phyloP scores from a whole-genome alignment of 2,113 vertebrate genomes.

The Orientallactaga bullata region DNA sequence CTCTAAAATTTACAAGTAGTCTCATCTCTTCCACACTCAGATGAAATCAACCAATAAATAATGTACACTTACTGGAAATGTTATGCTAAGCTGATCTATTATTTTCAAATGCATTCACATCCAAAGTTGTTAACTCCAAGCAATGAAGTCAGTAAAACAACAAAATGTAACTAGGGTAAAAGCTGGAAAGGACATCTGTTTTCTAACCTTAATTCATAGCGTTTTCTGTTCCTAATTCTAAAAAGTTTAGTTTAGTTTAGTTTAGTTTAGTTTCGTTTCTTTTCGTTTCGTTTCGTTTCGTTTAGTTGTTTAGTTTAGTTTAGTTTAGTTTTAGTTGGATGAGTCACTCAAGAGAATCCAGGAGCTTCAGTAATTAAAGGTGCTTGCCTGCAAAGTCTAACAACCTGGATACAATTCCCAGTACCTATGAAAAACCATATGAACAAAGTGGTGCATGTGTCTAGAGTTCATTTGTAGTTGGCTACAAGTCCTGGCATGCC shows the following conservation, averaged over 20 bases:
- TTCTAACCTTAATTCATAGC: slow-evolving; percentile 27
- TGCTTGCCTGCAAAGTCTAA: no score
- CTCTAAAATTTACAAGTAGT: background rate
- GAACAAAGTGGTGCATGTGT: no score
- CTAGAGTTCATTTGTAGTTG: no score
- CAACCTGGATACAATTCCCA: no score
- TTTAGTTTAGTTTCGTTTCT: no score
- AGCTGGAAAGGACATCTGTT: background rate
- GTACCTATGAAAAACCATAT: no score
- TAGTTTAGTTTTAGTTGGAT: no score
- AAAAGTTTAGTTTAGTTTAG: no score
- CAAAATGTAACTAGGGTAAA: background rate
- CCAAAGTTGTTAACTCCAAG: slow-evolving; percentile 25
- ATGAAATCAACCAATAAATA: background rate
- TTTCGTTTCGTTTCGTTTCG: no score
- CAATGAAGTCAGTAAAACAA: slow-evolving; percentile 11
- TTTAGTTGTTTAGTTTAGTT: no score
- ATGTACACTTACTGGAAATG: background rate
- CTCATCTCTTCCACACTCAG: slow-evolving; percentile 17
- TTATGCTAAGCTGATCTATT: background rate
- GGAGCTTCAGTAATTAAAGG: background rate
- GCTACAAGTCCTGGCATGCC: no score
- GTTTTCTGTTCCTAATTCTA: background rate
- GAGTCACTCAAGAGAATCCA: no score
- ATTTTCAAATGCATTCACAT: background rate